Evolutionary conservation across 2,888 invertebrate species (phyloP), one percentile per base, ranked within the genome.

Genomic region (Nomada hirtipes): DNA sequence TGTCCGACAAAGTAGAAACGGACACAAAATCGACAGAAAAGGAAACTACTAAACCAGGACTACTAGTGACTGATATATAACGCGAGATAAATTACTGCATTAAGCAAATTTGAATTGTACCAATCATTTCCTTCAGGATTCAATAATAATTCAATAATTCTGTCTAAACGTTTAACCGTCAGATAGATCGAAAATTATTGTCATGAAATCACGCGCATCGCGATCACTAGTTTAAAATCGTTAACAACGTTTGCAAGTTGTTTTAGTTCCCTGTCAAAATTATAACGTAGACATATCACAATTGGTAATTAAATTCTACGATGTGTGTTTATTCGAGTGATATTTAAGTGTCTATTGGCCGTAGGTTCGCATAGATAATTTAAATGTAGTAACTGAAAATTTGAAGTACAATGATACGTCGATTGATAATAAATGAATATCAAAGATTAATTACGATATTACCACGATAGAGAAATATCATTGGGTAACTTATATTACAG

Each of bases 1-100:
- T 97, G 74, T 95, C 95, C 88, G 95, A 95, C 4, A 96, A 96
- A 91, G 69, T 76, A 50, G 76, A 86, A 59, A n/a, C 65, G 9
- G 47, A 74, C 55, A 63, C 74, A 50, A 67, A 76, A 44, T 61
- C 55, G 20, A 36, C 59, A n/a, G 68, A 80, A n/a, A 79, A 85
- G 53, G 81, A 86, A 52, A 61, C 74, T 15, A 9, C 70, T 10
- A 57, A 65, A 20, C 61, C 78, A 53, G 85, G 82, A 75, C 79
- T 86, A 69, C 65, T 88, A 76, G 85, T 88, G 70, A 89, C 89
- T 53, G 74, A 82, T 59, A 76, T 90, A 70, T 91, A 87, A 82
- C 60, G 23, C 26, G 15, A 2, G 44, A 18, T 23, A 13, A n/a
- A 20, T 44, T 47, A 13, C 0, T 7, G 11, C 26, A 2, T 13